Evolutionary conservation across 37 sponge, comb jelly and placozoan genomes (phyloP).

Genomic region (Spongilla lacustris): DNA sequence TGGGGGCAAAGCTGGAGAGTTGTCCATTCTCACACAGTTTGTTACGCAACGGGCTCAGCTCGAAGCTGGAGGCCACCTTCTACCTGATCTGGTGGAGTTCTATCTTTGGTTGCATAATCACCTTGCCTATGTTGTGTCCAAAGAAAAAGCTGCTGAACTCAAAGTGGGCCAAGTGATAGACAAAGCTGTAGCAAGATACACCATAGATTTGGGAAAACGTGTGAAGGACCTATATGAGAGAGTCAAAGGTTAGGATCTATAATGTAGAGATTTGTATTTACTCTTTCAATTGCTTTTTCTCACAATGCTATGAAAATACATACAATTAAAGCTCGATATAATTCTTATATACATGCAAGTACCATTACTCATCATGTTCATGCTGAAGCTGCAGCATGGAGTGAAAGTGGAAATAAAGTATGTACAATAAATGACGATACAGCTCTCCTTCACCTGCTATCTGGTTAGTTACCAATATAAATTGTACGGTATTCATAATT

Average conservation of each 20-base stretch:
- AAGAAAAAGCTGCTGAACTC: slow-evolving; percentile 56
- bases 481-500: no score
- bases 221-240: slow-evolving; percentile 43
- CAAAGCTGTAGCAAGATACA: slow-evolving; percentile 23
- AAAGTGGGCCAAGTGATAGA: slow-evolving; percentile 36
- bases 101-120: slow-evolving; percentile 81
- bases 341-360: slow-evolving; percentile 79
- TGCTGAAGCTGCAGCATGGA: no score
- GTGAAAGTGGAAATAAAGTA: no score
- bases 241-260: slow-evolving; percentile 37
- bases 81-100: slow-evolving; percentile 84
- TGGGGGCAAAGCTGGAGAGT: neutral
- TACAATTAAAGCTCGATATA: slow-evolving; percentile 76
- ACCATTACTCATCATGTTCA: slow-evolving; percentile 82
- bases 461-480: slow-evolving; percentile 59
- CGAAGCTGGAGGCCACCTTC: slow-evolving; percentile 50
- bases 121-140: slow-evolving; percentile 67
- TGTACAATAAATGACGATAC: slow-evolving; percentile 71
- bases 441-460: slow-evolving; percentile 70
- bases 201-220: slow-evolving; percentile 15
- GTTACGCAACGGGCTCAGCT: slow-evolving; percentile 51
- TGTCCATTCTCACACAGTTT: slow-evolving; percentile 48
- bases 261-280: no score
- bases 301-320: no score
- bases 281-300: no score